Evolutionary conservation across 1,140 invertebrate genomes (phyloP).

Genomic region (Heterodera carotae): DNA sequence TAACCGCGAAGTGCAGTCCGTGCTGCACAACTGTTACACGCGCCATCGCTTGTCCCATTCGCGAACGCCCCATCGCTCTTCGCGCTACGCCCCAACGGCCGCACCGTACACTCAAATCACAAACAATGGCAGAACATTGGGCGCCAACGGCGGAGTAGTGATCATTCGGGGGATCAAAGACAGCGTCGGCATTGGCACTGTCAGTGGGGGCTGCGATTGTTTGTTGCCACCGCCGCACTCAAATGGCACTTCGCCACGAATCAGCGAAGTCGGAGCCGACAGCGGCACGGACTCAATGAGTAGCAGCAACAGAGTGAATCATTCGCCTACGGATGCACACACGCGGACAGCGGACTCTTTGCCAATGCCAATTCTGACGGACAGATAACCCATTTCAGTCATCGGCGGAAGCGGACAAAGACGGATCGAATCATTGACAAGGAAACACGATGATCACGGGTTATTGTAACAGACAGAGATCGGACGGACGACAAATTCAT

Average conservation of each 20-base stretch:
- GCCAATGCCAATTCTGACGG: background rate
- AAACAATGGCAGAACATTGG: slow-evolving; percentile 8
- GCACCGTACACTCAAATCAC: slow-evolving; percentile 14
- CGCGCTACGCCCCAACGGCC: slow-evolving; percentile 28
- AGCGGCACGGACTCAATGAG: background rate
- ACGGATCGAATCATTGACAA: too few species aligned
- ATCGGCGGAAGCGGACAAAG: too few species aligned
- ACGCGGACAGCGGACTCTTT: background rate
- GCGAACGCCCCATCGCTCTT: slow-evolving; percentile 55
- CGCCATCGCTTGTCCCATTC: slow-evolving; percentile 60
- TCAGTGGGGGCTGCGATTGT: background rate
- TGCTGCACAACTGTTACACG: slow-evolving; percentile 52
- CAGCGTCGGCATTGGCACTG: background rate
- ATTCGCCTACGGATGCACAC: background rate
- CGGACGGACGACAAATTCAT: too few species aligned
- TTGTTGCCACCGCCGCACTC: background rate
- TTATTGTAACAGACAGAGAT: too few species aligned
- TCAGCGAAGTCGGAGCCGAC: background rate
- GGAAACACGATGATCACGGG: too few species aligned
- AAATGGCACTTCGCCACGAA: background rate
- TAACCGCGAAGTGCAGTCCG: slow-evolving; percentile 60
- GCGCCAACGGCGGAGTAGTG: background rate
- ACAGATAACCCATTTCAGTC: too few species aligned
- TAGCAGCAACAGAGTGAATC: background rate
- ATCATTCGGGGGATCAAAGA: background rate